Evolutionary conservation across 1,140 invertebrate genomes (phyloP).

Genomic region (Sitobion miscanthi): DNA sequence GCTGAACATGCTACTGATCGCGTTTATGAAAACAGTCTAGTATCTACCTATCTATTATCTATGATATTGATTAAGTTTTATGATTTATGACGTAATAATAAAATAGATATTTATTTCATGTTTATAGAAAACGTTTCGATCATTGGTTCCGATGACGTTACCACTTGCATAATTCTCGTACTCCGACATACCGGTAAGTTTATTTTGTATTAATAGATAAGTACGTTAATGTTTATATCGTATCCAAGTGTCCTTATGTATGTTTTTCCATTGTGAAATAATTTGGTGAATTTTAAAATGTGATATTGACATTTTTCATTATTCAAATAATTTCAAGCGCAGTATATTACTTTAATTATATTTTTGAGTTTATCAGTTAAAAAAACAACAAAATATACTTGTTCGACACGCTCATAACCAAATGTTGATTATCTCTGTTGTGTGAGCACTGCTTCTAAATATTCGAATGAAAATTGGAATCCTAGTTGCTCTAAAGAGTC

Average conservation of each 20-base stretch:
- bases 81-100: background rate
- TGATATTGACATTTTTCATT: background rate
- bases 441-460: background rate
- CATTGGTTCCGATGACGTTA: slow-evolving; percentile 91
- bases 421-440: background rate
- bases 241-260: background rate
- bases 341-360: background rate
- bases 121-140: slow-evolving; percentile 84
- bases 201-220: background rate
- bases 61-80: too few relatives aligned
- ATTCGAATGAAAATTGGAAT: background rate
- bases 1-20: background rate
- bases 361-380: background rate
- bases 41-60: too few relatives aligned
- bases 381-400: background rate
- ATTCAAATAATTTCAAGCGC: background rate
- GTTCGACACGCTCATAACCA: background rate
- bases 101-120: slow-evolving; percentile 59
- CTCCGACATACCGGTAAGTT: slow-evolving; percentile 87
- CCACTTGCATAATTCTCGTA: slow-evolving; percentile 90
- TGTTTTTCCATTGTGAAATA: background rate
- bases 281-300: background rate
- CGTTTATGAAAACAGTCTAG: background rate
- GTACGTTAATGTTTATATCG: too few relatives aligned
- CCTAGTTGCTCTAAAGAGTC: background rate